phyloP scores from a whole-genome alignment of 2,888 invertebrate species.

The Patella pellucida region DNA sequence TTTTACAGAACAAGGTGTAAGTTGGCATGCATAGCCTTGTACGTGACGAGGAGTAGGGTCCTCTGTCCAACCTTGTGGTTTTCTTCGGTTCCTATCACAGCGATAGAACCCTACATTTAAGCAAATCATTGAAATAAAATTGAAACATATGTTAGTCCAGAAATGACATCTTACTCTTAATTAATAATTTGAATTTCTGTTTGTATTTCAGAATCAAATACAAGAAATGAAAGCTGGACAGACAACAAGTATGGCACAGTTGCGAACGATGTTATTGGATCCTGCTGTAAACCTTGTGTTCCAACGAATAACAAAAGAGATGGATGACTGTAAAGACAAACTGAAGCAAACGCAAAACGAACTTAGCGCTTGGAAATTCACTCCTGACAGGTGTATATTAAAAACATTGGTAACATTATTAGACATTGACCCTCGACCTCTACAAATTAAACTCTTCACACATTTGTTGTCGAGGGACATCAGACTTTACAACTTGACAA shows the following conservation, averaged over 20 bases:
- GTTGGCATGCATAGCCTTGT: too few species aligned
- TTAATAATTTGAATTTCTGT: background rate
- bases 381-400: constrained; percentile 86
- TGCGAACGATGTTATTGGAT: constrained; percentile 89
- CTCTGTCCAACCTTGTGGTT: too few species aligned
- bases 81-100: too few species aligned
- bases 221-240: constrained; percentile 92
- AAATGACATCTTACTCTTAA: too few species aligned
- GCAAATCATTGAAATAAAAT: too few species aligned
- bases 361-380: constrained; percentile 98
- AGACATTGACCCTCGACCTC: constrained; percentile 27
- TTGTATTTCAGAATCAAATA: constrained; percentile 84
- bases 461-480: constrained; percentile 1
- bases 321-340: constrained; percentile 89
- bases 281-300: constrained; percentile 95
- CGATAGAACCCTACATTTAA: too few species aligned
- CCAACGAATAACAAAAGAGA: constrained; percentile 89
- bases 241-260: constrained; percentile 81
- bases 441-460: constrained; percentile 6
- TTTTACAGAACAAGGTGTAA: too few species aligned
- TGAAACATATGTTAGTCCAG: too few species aligned
- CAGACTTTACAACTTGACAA: constrained; percentile 1
- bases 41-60: too few species aligned
- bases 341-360: constrained; percentile 98
- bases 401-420: constrained; percentile 50